These are phyloP conservation scores for Erythrocebus patas DNA, from an alignment of 2,113 vertebrate genomes.

Conservation along the genomic window DNA sequence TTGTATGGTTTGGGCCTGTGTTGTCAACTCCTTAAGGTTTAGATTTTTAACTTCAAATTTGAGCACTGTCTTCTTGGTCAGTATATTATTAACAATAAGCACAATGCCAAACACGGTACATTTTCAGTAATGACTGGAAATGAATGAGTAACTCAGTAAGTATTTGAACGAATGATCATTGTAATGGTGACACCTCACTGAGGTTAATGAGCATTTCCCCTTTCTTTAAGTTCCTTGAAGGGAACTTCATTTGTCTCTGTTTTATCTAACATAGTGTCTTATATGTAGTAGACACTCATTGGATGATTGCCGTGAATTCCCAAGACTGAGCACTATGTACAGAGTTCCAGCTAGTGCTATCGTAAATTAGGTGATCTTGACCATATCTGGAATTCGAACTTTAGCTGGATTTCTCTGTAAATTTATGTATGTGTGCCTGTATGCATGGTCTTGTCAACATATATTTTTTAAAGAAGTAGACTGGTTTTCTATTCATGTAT, in stretches of 20 bases:
- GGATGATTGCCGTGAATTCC: not conserved
- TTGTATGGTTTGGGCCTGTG: not conserved
- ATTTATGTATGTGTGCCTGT: not conserved
- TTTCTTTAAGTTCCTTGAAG: not conserved
- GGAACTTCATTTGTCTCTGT: not conserved
- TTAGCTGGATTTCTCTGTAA: not conserved
- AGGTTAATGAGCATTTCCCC: not conserved
- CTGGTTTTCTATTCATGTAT: not conserved
- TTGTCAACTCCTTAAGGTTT: not conserved
- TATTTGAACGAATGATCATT: conserved; percentile 12
- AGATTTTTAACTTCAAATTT: not conserved
- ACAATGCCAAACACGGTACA: not conserved
- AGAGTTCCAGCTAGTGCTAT: not conserved
- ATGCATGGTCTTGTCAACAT: not conserved
- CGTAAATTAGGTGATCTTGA: not conserved
- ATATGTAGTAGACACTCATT: not conserved
- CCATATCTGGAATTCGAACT: not conserved
- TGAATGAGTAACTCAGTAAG: not conserved
- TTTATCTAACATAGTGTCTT: conserved; percentile 1
- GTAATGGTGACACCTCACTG: not conserved
- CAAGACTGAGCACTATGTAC: not conserved
- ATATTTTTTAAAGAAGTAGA: not conserved
- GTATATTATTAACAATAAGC: not conserved
- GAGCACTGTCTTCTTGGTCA: not conserved
- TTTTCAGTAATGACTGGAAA: not conserved